Percentiles rank a stretch among this genome's conserved stretches.
These are phyloP conservation scores for Nephila pilipes DNA, from an alignment of 1,140 invertebrate species.

Conservation along the genomic window DNA sequence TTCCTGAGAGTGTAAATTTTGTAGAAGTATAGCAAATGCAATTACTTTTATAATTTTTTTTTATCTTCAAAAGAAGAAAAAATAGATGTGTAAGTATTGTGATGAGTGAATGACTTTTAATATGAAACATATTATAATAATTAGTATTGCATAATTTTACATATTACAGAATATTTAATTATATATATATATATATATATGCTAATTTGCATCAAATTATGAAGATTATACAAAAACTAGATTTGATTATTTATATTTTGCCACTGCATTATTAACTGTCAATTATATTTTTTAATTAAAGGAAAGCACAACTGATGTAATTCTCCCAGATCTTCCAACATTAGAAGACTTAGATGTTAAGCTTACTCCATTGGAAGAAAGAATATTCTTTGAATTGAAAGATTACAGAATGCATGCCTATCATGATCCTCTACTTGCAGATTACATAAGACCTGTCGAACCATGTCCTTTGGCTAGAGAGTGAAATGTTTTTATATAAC, in stretches of 20 bases:
- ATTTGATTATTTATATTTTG: constrained; percentile 66
- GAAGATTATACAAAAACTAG: neutral
- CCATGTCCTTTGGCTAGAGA: constrained; percentile 82
- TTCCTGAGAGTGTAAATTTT: no score
- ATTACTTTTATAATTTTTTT: no score
- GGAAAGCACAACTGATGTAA: constrained; percentile 89
- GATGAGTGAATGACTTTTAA: no score
- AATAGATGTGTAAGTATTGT: no score
- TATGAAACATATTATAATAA: no score
- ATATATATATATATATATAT: neutral
- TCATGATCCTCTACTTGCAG: constrained; percentile 88
- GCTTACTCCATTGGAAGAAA: constrained; percentile 88
- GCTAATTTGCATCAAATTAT: no score
- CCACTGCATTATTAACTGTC: neutral
- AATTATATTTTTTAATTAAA: constrained; percentile 80
- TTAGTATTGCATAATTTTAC: no score
- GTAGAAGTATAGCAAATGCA: no score
- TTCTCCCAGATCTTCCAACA: constrained; percentile 86
- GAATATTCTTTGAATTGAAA: constrained; percentile 88
- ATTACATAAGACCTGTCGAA: constrained; percentile 85
- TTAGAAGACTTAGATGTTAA: constrained; percentile 93
- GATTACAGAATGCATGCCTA: constrained; percentile 85
- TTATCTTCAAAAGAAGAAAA: no score
- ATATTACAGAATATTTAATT: no score
- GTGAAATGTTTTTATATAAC: neutral